Conservation (phyloP, 92 coral and sea anemone genomes). For the Epizoanthus scotinus region DNA sequence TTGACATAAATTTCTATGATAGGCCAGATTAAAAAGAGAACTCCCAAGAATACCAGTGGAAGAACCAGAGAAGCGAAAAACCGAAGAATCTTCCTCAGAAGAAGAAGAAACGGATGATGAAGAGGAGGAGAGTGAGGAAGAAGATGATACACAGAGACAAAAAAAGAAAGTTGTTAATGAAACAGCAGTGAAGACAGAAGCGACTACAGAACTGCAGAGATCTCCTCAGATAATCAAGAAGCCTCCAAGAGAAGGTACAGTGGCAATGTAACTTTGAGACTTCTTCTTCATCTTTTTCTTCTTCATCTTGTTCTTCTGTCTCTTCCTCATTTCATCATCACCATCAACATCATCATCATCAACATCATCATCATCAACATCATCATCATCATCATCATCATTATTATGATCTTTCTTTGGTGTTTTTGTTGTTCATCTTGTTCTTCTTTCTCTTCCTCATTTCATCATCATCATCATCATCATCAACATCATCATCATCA, state of each 20-base stretch:
- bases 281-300: no score
- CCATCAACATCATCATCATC: no score
- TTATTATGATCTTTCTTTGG: no score
- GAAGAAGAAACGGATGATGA: conserved; percentile 79
- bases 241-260: conserved; percentile 12
- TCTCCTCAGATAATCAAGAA: not conserved
- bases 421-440: no score
- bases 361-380: no score
- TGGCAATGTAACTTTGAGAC: no score
- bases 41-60: conserved; percentile 3
- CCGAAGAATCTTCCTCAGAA: conserved; percentile 57
- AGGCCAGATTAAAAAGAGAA: conserved; percentile 43
- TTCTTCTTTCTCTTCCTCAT: no score
- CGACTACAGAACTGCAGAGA: not conserved
- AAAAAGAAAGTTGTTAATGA: conserved; percentile 19
- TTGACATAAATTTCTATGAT: conserved; percentile 8
- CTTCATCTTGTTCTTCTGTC: no score
- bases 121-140: conserved; percentile 47
- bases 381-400: no score
- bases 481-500: no score
- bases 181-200: not conserved
- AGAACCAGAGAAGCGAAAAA: conserved; percentile 18
- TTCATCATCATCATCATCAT: no score
- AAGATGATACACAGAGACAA: conserved; percentile 30
- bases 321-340: no score